Conservation (phyloP, 2,113 vertebrate genomes). For the Bubo blakistoni region DNA sequence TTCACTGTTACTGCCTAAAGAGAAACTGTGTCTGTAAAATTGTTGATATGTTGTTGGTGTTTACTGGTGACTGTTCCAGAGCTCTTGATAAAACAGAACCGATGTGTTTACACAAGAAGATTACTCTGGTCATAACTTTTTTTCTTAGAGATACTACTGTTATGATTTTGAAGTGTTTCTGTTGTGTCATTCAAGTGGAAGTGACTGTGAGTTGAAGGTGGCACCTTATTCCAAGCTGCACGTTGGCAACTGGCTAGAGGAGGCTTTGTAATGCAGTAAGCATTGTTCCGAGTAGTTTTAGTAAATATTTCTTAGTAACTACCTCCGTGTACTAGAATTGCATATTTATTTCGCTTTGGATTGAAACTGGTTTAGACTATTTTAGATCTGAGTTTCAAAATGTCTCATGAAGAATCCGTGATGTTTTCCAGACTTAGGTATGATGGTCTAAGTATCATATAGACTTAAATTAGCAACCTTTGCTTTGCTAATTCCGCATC, state of each 20-base stretch:
- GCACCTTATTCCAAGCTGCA: background rate
- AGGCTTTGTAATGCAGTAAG: background rate
- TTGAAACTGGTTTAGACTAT: rapidly evolving
- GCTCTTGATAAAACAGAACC: background rate
- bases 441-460: rapidly evolving
- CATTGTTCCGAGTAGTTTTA: background rate
- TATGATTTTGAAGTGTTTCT: background rate
- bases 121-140: background rate
- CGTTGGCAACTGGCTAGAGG: rapidly evolving
- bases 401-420: rapidly evolving
- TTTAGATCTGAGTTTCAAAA: background rate
- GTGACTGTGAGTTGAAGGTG: background rate
- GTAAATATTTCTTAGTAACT: background rate
- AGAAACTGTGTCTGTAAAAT: rapidly evolving
- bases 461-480: rapidly evolving
- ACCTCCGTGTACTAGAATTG: rapidly evolving
- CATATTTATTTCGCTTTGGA: background rate
- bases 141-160: background rate
- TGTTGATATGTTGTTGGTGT: background rate
- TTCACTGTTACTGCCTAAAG: background rate
- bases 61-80: background rate
- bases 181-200: background rate
- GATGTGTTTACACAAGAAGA: background rate
- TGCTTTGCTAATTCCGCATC: rapidly evolving
- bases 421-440: rapidly evolving